Conservation (phyloP, 2,888 invertebrate genomes). For the Nymphalis urticae region DNA sequence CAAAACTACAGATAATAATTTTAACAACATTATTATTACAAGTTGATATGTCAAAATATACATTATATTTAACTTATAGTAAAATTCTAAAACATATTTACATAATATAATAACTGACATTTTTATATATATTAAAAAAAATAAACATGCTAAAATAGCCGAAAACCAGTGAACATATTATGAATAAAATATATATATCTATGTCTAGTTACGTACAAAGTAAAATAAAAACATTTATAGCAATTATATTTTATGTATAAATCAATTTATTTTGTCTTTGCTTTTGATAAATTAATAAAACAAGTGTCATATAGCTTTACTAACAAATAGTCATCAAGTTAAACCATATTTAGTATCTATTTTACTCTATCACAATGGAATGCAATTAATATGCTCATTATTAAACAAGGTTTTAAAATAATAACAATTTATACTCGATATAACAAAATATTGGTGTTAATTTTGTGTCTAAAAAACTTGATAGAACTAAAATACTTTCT, state of each 20-base stretch:
- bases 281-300: neutral
- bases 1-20: neutral
- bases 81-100: constrained; percentile 49
- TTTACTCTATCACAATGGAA: constrained; percentile 33
- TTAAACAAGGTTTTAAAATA: neutral
- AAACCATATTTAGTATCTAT: neutral
- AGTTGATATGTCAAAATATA: constrained; percentile 57
- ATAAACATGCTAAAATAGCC: neutral
- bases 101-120: constrained; percentile 44
- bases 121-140: neutral
- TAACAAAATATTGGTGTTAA: neutral
- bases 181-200: neutral
- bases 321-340: neutral
- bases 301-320: neutral
- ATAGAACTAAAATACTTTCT: neutral
- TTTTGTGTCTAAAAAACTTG: neutral
- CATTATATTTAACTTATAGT: constrained; percentile 47
- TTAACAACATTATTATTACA: constrained; percentile 19
- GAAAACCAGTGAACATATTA: no score
- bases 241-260: no score
- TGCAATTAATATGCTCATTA: constrained; percentile 32
- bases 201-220: neutral
- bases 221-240: neutral
- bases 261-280: neutral
- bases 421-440: neutral